Evolutionary conservation across 2,797 vertebrate species (phyloP).

Genomic region (Crocodylus rhombifer): DNA sequence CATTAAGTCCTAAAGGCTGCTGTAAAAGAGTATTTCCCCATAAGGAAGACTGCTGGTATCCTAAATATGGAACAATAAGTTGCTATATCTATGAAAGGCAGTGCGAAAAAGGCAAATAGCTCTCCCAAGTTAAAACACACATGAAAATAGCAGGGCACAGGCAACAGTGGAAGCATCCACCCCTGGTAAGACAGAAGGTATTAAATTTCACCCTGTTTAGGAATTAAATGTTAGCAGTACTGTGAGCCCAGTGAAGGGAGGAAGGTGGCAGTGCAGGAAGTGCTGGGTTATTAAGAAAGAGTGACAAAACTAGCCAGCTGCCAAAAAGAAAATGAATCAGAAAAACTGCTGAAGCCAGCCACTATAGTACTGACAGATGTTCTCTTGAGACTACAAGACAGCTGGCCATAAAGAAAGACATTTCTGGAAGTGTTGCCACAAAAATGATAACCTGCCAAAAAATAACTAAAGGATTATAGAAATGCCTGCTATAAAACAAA

Average conservation of each 20-base stretch:
- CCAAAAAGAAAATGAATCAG: not conserved
- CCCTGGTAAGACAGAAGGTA: not conserved
- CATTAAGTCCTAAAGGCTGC: not conserved
- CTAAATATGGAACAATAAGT: not conserved
- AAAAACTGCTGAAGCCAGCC: not conserved
- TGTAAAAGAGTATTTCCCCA: not conserved
- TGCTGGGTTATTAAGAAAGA: not conserved
- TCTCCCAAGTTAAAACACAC: not conserved
- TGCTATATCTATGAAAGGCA: too few species aligned
- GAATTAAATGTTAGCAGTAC: not conserved
- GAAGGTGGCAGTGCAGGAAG: not conserved
- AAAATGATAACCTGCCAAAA: not conserved
- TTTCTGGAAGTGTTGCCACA: accelerated
- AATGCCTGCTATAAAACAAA: not conserved
- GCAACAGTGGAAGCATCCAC: not conserved
- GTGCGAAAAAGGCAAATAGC: not conserved
- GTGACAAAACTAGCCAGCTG: not conserved
- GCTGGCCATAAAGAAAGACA: not conserved
- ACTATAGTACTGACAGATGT: accelerated
- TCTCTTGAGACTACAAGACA: not conserved
- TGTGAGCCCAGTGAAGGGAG: not conserved
- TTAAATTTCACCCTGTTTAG: conserved; percentile 35
- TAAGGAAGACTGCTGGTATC: not conserved
- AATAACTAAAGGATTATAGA: not conserved
- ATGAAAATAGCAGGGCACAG: not conserved